Conservation (phyloP, 2,797 vertebrate species). For the Pygocentrus nattereri region DNA sequence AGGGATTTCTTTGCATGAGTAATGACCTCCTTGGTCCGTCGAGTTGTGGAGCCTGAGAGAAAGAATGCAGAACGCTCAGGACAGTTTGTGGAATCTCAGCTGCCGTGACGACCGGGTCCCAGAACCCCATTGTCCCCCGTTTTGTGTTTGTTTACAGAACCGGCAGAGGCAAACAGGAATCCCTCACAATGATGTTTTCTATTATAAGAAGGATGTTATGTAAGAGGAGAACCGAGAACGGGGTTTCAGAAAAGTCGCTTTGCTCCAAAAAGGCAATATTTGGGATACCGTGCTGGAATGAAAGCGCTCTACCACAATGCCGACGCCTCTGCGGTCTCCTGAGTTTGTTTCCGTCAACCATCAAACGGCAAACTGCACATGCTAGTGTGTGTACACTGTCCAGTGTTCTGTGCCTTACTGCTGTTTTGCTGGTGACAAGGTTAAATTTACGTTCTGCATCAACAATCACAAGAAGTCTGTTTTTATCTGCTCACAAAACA, state of each 20-base stretch:
- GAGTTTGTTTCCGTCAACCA: background rate
- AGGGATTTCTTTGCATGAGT: slow-evolving; percentile 65
- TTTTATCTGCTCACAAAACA: no score
- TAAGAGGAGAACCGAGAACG: slow-evolving; percentile 20
- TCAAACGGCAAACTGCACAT: background rate
- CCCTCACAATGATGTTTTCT: slow-evolving; percentile 44
- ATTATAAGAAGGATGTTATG: slow-evolving; percentile 23
- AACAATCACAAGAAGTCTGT: no score
- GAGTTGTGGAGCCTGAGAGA: slow-evolving; percentile 14
- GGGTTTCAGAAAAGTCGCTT: background rate
- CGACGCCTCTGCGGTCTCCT: background rate
- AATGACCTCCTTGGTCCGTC: slow-evolving; percentile 34
- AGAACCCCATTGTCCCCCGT: background rate
- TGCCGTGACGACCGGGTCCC: slow-evolving; percentile 29
- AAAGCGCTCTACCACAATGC: background rate
- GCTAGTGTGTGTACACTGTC: no score
- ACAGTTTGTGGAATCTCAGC: slow-evolving; percentile 39
- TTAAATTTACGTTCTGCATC: no score
- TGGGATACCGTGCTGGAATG: background rate
- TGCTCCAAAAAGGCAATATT: background rate
- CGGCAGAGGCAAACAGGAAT: slow-evolving; percentile 46
- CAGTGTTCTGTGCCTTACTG: no score
- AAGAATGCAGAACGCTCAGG: slow-evolving; percentile 24
- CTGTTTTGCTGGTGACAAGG: no score
- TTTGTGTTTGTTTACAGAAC: slow-evolving; percentile 37